A percentile compares a stretch with the other conserved stretches of the same genome.
These are phyloP conservation scores for Chionoecetes opilio DNA, from an alignment of 1,140 invertebrate species.

Conservation along the genomic window DNA sequence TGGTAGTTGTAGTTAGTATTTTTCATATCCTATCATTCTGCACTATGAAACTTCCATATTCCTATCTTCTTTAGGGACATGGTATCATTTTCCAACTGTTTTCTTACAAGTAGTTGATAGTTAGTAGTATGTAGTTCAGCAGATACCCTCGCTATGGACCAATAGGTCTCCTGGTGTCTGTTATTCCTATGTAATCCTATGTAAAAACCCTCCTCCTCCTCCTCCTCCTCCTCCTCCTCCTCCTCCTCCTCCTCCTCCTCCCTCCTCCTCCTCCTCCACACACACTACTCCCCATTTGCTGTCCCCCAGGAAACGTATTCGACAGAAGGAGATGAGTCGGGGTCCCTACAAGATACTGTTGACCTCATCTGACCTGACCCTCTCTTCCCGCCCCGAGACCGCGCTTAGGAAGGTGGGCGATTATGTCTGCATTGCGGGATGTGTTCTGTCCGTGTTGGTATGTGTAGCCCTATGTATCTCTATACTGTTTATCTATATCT, in stretches of 20 bases:
- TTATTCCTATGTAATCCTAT: neutral
- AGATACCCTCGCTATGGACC: neutral
- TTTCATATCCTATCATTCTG: too few relatives aligned
- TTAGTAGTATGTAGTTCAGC: too few relatives aligned
- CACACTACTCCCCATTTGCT: slow-evolving; percentile 17
- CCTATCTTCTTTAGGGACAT: too few relatives aligned
- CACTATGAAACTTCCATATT: too few relatives aligned
- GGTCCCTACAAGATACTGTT: slow-evolving; percentile 91
- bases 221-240: neutral
- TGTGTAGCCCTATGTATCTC: slow-evolving; percentile 49
- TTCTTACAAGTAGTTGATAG: too few relatives aligned
- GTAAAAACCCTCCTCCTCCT: neutral
- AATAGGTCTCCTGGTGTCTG: neutral
- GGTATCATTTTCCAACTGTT: too few relatives aligned
- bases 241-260: neutral
- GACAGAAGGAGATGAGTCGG: slow-evolving; percentile 87
- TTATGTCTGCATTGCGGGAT: slow-evolving; percentile 77
- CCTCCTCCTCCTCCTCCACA: neutral
- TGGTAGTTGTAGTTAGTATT: too few relatives aligned
- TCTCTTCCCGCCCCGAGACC: slow-evolving; percentile 85
- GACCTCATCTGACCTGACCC: slow-evolving; percentile 90
- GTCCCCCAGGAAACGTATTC: slow-evolving; percentile 85
- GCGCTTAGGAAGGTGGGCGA: slow-evolving; percentile 85
- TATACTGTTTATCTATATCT: too few relatives aligned
- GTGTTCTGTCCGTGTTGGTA: slow-evolving; percentile 77